Conservation (phyloP, 1,140 invertebrate genomes). For the Vollenhovia emeryi region DNA sequence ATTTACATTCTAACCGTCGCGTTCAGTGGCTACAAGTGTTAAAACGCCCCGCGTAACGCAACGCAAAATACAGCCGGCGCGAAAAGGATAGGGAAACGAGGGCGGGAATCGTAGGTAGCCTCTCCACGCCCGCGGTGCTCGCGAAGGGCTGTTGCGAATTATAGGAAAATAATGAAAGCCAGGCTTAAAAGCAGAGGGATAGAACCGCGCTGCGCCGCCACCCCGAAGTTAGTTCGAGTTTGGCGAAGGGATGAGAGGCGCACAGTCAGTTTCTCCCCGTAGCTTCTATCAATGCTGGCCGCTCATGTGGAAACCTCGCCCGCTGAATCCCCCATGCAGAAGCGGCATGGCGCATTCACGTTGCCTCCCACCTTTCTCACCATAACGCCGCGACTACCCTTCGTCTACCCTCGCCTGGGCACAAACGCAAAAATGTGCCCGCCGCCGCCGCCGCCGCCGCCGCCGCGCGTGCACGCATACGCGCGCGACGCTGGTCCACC, state of each 20-base stretch:
- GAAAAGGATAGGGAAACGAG: conserved; percentile 16
- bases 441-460: conserved; percentile 32
- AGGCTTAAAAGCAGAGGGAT: conserved; percentile 78
- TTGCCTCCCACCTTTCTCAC: conserved; percentile 84
- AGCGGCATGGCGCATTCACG: conserved; percentile 77
- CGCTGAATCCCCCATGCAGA: conserved; percentile 81
- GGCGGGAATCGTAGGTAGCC: conserved; percentile 51
- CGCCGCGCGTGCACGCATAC: conserved; percentile 32
- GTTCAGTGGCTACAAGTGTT: neutral
- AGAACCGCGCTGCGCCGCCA: conserved; percentile 54
- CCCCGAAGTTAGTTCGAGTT: conserved; percentile 80
- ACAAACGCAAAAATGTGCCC: conserved; percentile 56
- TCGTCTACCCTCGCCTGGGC: conserved; percentile 55
- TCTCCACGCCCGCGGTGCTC: conserved; percentile 51
- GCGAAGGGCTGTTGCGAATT: conserved; percentile 82
- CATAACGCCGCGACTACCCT: conserved; percentile 74
- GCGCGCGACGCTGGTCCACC: conserved; percentile 7
- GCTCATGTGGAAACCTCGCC: conserved; percentile 84
- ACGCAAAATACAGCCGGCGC: neutral
- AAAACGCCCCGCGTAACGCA: conserved; percentile 5
- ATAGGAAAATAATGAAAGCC: conserved; percentile 85
- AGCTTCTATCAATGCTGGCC: conserved; percentile 84
- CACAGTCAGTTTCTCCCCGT: conserved; percentile 77
- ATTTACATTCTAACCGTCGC: neutral
- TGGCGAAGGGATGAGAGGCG: conserved; percentile 81